Evolutionary conservation across 2,797 vertebrate genomes (phyloP), one percentile per base, ranked within the genome.

Genomic region (Pelodytes ibericus): DNA sequence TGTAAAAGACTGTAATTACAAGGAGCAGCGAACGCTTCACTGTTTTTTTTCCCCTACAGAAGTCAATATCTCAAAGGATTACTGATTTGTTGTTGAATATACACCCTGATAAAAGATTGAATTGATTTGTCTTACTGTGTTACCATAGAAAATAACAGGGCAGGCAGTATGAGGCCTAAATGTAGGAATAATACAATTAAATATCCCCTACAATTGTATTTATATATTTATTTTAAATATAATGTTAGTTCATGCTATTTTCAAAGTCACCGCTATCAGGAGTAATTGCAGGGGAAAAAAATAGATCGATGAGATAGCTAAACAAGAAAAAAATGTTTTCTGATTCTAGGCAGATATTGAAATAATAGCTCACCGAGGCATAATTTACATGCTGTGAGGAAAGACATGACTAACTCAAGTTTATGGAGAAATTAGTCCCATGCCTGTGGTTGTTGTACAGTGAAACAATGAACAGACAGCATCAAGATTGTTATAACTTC

Each of bases 1-100:
- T 85, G 83, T 82, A 85, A 87, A 87, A 84, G 81, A 84, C 81
- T 84, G 78, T 87, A 88, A 89, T 88, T 87, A 87, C 80, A 69
- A 80, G 74, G 80, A 82, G 81, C 63, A 81, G 77, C 73, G 73
- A 85, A 85, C 64, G 64, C 67, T 80, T 71, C 82, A 64, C 75
- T 79, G 74, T 82, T 88, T 88, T 87, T 86, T 86, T 88, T n/a
- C n/a, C 81, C 80, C 64, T 67, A 59, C 71, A 81, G 81, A 88
- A 88, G 90, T 90, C 85, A 0, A 89, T 88, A 85, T 68, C 0
- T 27, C 70, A 80, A 62, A 51, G 83, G 81, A 83, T 81, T 85
- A 79, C 68, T 82, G 83, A 80, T 86, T 84, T 87, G 74, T 75
- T 70, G 74, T 83, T 56, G 57, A 83, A 80, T 79, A 81, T 61